These are phyloP conservation scores for Cichladusa arquata DNA, from an alignment of 2,113 vertebrate genomes.

Conservation along the genomic window DNA sequence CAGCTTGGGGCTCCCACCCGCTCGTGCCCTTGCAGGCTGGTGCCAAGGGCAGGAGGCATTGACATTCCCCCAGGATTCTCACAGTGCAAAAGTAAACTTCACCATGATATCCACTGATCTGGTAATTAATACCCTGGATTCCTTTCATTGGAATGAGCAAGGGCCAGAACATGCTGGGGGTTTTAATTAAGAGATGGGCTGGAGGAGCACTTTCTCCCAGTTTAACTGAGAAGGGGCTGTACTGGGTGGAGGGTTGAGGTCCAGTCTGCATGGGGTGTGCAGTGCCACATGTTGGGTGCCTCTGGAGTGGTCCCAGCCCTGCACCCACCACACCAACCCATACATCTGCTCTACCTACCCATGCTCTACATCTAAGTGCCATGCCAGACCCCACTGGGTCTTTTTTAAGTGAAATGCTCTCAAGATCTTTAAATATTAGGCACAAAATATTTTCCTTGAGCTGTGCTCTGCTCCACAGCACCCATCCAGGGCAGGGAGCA, in stretches of 20 bases:
- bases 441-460: neutral
- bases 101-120: neutral
- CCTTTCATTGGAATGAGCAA: neutral
- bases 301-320: neutral
- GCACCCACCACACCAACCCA: neutral
- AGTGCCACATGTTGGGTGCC: fast-evolving
- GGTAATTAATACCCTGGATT: constrained; percentile 42
- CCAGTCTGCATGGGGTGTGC: fast-evolving
- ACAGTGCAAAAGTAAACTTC: neutral
- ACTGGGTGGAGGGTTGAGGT: neutral
- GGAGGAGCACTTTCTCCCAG: neutral
- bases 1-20: fast-evolving
- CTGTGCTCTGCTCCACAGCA: neutral
- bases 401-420: neutral
- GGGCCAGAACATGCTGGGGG: neutral
- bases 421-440: neutral
- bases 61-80: neutral
- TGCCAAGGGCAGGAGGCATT: neutral
- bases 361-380: fast-evolving
- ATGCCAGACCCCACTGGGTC: fast-evolving
- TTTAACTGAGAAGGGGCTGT: neutral
- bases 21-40: neutral
- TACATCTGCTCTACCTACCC: neutral
- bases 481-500: neutral
- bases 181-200: neutral